Base-by-base conservation (phyloP, 2,113 vertebrate genomes). In the Papio anubis region DNA sequence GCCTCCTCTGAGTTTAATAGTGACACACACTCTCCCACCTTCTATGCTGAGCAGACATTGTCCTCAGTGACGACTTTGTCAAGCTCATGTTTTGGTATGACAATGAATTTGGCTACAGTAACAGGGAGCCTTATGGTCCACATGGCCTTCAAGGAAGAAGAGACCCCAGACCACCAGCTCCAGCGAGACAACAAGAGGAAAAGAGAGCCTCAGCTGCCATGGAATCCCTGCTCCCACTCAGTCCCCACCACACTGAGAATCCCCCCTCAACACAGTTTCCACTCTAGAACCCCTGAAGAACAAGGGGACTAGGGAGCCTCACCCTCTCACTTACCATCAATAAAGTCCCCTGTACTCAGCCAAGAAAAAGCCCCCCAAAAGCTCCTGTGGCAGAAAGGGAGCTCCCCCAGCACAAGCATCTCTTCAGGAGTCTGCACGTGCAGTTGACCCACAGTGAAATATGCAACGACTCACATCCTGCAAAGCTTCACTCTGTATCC, bases 351-450 rank as follows among this genome's bases (percentile, higher is more conserved):
- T 8, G 32, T 35, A 68, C 16, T 35, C 2, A 68, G 66, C 14
- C 66, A 7, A 68, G 18, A n/a, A 32, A 66, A 68, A 68, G 10
- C 25, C 25, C 59, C 25, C 25, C 25, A 59, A 59, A 59, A 61
- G 23, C 9, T 61, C 59, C 25, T 61, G 23, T 27, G 59, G 59
- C 25, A 25, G 23, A 10, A 61, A 61, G 3, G 72, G 43, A 78
- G 17, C 11, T 80, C 50, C 18, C 6, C 20, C 6, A 30, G 40
- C 4, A 32, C 11, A 3, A 25, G 12, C 0, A 3, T 8, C 23
- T 43, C 38, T 23, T 0, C 1, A n/a, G n/a, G 30, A 9, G 9
- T 32, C 45, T 12, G 11, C 72, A n/a, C 0, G 0, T n/a, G 20
- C 6, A 1, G 1, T 50, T 13, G 27, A 5, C 27, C 14, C 27